Percentiles rank a stretch among this genome's conserved stretches.
Conservation (phyloP, 2,113 vertebrate species). For the Puntigrus tetrazona region DNA sequence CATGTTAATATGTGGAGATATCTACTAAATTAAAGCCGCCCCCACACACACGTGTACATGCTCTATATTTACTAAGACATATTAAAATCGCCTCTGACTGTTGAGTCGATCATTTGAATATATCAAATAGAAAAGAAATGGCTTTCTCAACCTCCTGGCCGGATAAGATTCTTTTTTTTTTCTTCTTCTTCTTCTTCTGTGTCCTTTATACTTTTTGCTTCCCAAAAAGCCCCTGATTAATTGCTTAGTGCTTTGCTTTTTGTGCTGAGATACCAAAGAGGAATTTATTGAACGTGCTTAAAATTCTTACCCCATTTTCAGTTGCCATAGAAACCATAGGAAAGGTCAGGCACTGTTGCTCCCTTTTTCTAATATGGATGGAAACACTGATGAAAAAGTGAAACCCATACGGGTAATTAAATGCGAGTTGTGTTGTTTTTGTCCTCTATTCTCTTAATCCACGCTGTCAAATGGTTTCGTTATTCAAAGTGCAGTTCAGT, state of each 20-base stretch:
- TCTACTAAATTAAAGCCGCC: neutral
- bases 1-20: slow-evolving; percentile 48
- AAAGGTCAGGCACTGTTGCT: slow-evolving; percentile 62
- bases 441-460: neutral
- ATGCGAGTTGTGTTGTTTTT: slow-evolving; percentile 49
- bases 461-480: neutral
- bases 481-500: neutral
- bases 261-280: slow-evolving; percentile 65
- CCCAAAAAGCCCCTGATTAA: slow-evolving; percentile 47
- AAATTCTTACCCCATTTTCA: slow-evolving; percentile 61
- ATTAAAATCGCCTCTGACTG: neutral
- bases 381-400: slow-evolving; percentile 57
- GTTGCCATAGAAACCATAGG: slow-evolving; percentile 73
- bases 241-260: slow-evolving; percentile 61
- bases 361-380: slow-evolving; percentile 55
- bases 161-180: neutral
- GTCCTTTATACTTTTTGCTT: neutral
- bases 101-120: slow-evolving; percentile 20
- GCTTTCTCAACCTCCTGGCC: too few relatives aligned
- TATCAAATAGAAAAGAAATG: slow-evolving; percentile 13
- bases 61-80: slow-evolving; percentile 29
- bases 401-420: slow-evolving; percentile 59
- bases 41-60: neutral
- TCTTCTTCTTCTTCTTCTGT: neutral
- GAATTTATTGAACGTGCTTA: slow-evolving; percentile 61